Evolutionary conservation across 1,140 invertebrate species (phyloP), one percentile per base, ranked within the genome.

Genomic region (Drosophila chauvacae): DNA sequence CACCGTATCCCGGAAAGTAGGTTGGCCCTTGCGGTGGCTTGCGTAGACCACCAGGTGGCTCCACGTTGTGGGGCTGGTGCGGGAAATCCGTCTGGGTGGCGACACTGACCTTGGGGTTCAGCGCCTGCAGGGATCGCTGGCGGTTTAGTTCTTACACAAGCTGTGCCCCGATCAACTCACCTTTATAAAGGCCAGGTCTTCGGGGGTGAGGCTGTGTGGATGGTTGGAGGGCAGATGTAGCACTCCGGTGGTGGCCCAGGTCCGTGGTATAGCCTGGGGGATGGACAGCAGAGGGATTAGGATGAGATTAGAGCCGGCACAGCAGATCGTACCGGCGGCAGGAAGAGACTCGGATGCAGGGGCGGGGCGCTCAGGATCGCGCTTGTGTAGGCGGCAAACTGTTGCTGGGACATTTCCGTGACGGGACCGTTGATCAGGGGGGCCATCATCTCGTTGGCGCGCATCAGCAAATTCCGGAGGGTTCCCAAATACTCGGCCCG

Each of bases 301-400:
- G 20, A 7, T 16, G 4, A 10, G 13, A 1, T 10, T 2, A 4
- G 4, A 7, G 11, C 2, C 20, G 18, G 1, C 23, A 2, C 0
- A 2, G 6, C 10, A 10, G 11, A 6, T 20, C 83, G 51, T 70
- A 87, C 83, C 37, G 59, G 2, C 2, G 84, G 80, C 60, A 87
- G 11, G 6, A 87, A 87, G 13, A 87, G 66, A 37, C 83, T 83
- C 1, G 83, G 83, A 33, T 87, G 83, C 39, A 87, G 20, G 0
- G 83, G 71, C 7, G 56, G 65, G 0, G 70, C 55, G 4, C 77
- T 62, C 1, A 87, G 20, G 9, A 87, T 83, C 7, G 64, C 72
- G 3, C 60, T 57, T 1, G 83, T 88, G 2, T 87, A 87, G 16
- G 53, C 68, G 1, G 83, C 80, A 33, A 87, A 83, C 50, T 87